phyloP scores from a whole-genome alignment of 2,797 vertebrate genomes.

The Serranus cabrilla region DNA sequence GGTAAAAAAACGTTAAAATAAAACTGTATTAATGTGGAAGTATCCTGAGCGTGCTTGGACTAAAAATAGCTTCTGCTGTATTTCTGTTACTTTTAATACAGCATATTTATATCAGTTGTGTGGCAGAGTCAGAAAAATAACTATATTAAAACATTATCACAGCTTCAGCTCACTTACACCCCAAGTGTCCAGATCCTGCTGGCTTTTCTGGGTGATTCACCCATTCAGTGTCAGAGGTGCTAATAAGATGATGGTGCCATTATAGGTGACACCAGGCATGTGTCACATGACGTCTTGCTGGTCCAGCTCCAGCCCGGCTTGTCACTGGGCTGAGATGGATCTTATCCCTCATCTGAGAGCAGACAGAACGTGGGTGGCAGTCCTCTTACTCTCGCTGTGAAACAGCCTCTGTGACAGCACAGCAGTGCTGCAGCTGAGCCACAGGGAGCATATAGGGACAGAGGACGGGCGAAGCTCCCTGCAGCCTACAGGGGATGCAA shows the following conservation, averaged over 20 bases:
- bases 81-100: not conserved
- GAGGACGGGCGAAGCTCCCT: slow-evolving; percentile 49
- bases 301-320: slow-evolving; percentile 49
- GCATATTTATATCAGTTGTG: not conserved
- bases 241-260: slow-evolving; percentile 70
- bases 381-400: slow-evolving; percentile 61
- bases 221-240: slow-evolving; percentile 58
- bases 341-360: slow-evolving; percentile 65
- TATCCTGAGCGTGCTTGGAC: not conserved
- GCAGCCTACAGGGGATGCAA: slow-evolving; percentile 60
- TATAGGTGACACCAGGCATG: slow-evolving; percentile 69
- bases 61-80: not conserved
- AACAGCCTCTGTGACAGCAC: slow-evolving; percentile 65
- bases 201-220: slow-evolving; percentile 35
- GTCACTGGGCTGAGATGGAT: slow-evolving; percentile 61
- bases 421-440: slow-evolving; percentile 76
- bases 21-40: too few relatives aligned
- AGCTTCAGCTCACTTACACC: slow-evolving; percentile 22
- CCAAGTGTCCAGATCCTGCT: slow-evolving; percentile 26
- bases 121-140: not conserved
- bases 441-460: slow-evolving; percentile 62
- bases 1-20: too few relatives aligned
- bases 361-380: slow-evolving; percentile 73
- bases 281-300: slow-evolving; percentile 65
- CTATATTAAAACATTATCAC: slow-evolving; percentile 18